These are phyloP conservation scores for Peromyscus melanophrys DNA, from an alignment of 2,797 vertebrate species.

Conservation along the genomic window DNA sequence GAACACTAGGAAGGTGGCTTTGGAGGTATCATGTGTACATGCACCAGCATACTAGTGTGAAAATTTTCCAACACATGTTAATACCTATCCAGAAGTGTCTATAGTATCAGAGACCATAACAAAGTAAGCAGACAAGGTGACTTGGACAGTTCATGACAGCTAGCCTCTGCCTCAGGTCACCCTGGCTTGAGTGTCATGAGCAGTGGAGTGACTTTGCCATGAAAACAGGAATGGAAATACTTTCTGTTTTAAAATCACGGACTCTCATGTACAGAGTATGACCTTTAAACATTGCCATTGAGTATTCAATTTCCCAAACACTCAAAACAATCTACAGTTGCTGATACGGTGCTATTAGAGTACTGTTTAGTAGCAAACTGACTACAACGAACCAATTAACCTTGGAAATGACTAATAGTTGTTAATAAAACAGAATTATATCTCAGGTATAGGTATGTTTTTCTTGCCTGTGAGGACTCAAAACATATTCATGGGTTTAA, in stretches of 20 bases:
- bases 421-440: conserved; percentile 28
- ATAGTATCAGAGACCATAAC: not conserved
- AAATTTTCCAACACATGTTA: not conserved
- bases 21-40: not conserved
- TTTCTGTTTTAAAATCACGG: not conserved
- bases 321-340: not conserved
- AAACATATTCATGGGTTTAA: not conserved
- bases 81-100: not conserved
- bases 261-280: not conserved
- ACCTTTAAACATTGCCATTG: not conserved
- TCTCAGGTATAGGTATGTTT: not conserved
- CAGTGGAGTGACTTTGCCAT: not conserved
- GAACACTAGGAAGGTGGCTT: not conserved
- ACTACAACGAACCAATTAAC: not conserved
- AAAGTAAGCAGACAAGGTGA: not conserved
- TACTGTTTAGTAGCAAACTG: not conserved
- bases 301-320: not conserved
- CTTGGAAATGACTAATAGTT: not conserved
- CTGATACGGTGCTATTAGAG: not conserved
- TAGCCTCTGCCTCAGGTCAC: not conserved
- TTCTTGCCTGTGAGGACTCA: not conserved
- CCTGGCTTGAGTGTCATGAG: not conserved
- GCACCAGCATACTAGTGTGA: not conserved
- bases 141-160: not conserved
- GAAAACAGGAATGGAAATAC: not conserved